Evolutionary conservation across 2,113 vertebrate species (phyloP).

Genomic region (Argyrosomus japonicus): DNA sequence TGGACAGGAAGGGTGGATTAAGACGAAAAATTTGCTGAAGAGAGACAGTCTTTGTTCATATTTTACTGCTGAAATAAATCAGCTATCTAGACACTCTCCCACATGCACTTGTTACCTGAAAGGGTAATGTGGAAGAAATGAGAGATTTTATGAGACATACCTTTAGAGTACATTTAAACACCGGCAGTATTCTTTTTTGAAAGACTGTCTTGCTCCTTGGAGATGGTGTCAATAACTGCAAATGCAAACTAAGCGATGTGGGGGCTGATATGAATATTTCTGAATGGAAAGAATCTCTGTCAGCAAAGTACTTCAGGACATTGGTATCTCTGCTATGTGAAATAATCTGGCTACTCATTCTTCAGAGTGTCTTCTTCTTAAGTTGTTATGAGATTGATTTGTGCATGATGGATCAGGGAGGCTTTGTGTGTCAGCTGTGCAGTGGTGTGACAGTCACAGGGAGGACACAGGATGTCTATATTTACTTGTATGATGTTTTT

Average conservation of each 20-base stretch:
- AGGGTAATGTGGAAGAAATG: neutral
- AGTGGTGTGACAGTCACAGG: neutral
- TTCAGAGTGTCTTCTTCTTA: too few relatives aligned
- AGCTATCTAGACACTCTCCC: neutral
- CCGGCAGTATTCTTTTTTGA: neutral
- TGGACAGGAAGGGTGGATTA: neutral
- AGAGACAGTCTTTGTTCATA: neutral
- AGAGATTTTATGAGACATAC: neutral
- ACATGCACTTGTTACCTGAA: neutral
- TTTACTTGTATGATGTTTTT: neutral
- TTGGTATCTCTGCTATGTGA: too few relatives aligned
- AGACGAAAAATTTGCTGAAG: neutral
- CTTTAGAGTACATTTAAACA: neutral
- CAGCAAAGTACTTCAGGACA: too few relatives aligned
- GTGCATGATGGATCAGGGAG: neutral
- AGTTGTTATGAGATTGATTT: neutral
- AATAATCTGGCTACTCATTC: neutral
- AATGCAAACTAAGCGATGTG: neutral
- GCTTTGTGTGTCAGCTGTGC: constrained; percentile 8
- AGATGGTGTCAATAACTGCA: neutral
- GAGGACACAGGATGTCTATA: constrained; percentile 13
- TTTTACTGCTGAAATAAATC: neutral
- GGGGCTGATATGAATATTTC: neutral
- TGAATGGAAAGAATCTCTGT: neutral
- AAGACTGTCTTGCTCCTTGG: neutral